Evolutionary conservation across 2,797 vertebrate species (phyloP).

Genomic region (Sarcoramphus papa): DNA sequence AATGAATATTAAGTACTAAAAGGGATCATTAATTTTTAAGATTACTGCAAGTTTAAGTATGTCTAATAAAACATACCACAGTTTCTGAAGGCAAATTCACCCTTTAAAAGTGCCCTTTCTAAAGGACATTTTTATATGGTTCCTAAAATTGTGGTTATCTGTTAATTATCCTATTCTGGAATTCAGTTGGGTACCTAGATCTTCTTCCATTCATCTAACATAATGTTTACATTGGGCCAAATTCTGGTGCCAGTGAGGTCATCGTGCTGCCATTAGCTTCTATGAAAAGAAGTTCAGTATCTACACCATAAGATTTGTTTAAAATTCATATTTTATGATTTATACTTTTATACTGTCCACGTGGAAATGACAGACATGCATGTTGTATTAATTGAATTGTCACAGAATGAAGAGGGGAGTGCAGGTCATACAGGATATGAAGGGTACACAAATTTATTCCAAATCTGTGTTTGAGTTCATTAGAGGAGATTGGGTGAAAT

Average conservation of each 20-base stretch:
- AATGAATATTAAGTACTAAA: neutral
- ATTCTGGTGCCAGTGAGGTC: neutral
- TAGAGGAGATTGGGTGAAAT: neutral
- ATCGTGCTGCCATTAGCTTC: neutral
- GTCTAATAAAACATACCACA: neutral
- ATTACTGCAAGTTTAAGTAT: neutral
- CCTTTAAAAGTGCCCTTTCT: neutral
- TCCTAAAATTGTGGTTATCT: neutral
- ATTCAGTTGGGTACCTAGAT: neutral
- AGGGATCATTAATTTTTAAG: neutral
- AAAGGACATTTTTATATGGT: neutral
- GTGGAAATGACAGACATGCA: neutral
- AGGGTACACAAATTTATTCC: neutral
- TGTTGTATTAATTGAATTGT: neutral
- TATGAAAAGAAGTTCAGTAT: neutral
- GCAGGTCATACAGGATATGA: neutral
- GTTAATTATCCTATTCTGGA: neutral
- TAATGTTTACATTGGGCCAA: neutral
- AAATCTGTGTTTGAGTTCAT: neutral
- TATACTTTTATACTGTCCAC: neutral
- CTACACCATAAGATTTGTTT: neutral
- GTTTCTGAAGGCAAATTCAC: neutral
- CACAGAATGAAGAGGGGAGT: rapidly evolving
- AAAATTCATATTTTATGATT: neutral
- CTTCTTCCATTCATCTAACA: neutral